These are phyloP conservation scores for Eumaeus atala DNA, from an alignment of 1,140 invertebrate species.

Conservation along the genomic window DNA sequence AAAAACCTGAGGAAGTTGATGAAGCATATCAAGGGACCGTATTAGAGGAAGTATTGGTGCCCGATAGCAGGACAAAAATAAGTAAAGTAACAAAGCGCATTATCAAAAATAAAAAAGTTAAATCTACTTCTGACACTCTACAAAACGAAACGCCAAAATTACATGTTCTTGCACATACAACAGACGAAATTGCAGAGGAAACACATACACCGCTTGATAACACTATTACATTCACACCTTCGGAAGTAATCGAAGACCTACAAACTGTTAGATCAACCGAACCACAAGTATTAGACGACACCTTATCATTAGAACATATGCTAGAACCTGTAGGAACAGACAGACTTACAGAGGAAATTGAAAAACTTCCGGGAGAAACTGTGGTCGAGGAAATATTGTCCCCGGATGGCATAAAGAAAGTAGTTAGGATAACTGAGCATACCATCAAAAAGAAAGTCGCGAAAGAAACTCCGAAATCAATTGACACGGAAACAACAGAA, in stretches of 20 bases:
- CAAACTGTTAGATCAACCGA: not conserved
- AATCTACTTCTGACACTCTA: not conserved
- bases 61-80: constrained; percentile 2
- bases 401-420: constrained; percentile 43
- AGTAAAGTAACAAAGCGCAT: constrained; percentile 40
- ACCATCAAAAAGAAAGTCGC: constrained; percentile 37
- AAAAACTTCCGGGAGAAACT: constrained; percentile 7
- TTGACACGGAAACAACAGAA: constrained; percentile 14
- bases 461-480: constrained; percentile 17
- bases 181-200: constrained; percentile 2
- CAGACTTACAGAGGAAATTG: not conserved
- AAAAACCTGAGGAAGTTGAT: constrained; percentile 6
- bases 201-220: constrained; percentile 10
- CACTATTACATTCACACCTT: not conserved
- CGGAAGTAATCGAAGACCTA: not conserved
- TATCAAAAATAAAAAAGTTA: constrained; percentile 38
- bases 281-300: not conserved
- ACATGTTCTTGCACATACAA: not conserved
- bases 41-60: constrained; percentile 17
- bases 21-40: constrained; percentile 23
- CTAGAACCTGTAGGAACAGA: not conserved
- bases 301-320: no score
- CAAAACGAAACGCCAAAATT: not conserved
- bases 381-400: constrained; percentile 4
- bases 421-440: constrained; percentile 48